phyloP scores from a whole-genome alignment of 2,797 vertebrate genomes.

The Parauchenoglanis punctatus region DNA sequence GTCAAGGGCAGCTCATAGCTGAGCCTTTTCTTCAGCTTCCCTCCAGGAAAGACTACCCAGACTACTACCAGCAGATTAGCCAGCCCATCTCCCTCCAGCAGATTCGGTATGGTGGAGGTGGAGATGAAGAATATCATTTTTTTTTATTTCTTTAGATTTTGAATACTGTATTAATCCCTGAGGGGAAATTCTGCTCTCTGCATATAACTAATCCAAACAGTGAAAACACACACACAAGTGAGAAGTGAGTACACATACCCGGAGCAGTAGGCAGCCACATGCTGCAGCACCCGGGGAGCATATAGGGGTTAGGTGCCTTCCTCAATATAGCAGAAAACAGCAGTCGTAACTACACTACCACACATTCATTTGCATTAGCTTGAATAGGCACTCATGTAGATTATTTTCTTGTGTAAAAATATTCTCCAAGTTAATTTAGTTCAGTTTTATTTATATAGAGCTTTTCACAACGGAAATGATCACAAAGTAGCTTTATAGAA shows the following conservation, averaged over 20 bases:
- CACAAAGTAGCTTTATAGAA: not conserved
- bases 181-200: too few species aligned
- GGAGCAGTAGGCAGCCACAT: too few species aligned
- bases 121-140: not conserved
- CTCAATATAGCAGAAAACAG: not conserved
- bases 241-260: too few species aligned
- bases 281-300: too few species aligned
- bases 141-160: too few species aligned
- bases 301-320: too few species aligned
- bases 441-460: not conserved
- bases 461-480: not conserved
- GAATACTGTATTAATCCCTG: too few species aligned
- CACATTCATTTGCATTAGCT: not conserved
- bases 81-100: slow-evolving; percentile 91
- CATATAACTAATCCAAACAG: too few species aligned
- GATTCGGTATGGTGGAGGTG: slow-evolving; percentile 83
- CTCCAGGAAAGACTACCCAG: slow-evolving; percentile 94
- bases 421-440: not conserved
- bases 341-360: not conserved
- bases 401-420: not conserved
- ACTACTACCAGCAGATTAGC: slow-evolving; percentile 97
- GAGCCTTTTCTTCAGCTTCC: slow-evolving; percentile 97
- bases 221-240: too few species aligned
- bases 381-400: not conserved
- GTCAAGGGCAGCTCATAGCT: slow-evolving; percentile 93